Evolutionary conservation across 2,797 vertebrate species (phyloP), one percentile per base, ranked within the genome.

Genomic region (Xenopus petersii): DNA sequence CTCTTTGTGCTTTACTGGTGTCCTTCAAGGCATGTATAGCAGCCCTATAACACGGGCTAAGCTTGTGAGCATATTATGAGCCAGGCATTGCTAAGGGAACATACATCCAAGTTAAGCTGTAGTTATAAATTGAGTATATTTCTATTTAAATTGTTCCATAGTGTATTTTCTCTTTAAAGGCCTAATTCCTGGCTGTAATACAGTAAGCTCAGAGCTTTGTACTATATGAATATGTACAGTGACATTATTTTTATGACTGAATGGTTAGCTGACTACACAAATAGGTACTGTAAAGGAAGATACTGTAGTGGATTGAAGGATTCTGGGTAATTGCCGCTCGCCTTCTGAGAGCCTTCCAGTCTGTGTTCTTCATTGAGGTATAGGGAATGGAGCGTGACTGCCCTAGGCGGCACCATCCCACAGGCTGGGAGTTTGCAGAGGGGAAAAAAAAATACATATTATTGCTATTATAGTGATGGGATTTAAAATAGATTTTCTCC

Each of bases 231-330:
- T 75, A 71, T 80, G 65, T 83, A 79, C 83, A 86, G 75, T 83
- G 79, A 81, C 84, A 81, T 83, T 87, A 84, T 83, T 16, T 73
- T 81, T 64, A 64, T 84, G 79, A 80, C 46, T 83, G 67, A 84
- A 71, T 81, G 71, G 64, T 81, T 87, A 86, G 75, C 70, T 79
- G 67, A 73, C 80, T 80, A 58, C 62, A 80, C 2, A 59, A 81
- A 81, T 80, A 84, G 79, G 68, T 81, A 56, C 54, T n/a, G 15
- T 16, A 51, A 75, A 81, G 61, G 73, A 71, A 81, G 73, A 73
- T 69, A 71, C 64, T 82, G 59, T 17, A 21, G 58, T 81, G 64
- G 16, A 1, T 74, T 80, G 60, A 55, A 60, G 59, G 49, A 76
- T 64, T 13, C 49, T 83, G 75, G 58, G 36, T 83, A 82, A 79